Evolutionary conservation across 2,888 invertebrate genomes (phyloP), one percentile per base, ranked within the genome.

Genomic region (Alloplasta piceator): DNA sequence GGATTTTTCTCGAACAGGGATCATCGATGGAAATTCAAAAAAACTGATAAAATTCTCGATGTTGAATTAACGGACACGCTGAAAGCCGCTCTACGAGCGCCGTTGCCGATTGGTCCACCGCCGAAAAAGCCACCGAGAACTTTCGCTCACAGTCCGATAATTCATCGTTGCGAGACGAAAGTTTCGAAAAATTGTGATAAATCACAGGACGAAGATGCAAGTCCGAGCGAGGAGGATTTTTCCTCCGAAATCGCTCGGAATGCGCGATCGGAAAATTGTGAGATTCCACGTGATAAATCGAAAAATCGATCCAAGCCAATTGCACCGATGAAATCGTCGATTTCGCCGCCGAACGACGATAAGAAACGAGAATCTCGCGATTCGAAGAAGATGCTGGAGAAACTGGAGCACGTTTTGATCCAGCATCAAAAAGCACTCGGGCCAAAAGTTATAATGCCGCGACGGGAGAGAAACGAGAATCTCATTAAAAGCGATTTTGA

Each of bases 41-140:
- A 63, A 55, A 46, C 50, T 12, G 70, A 83, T n/a, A 46, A 58
- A 36, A 48, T 43, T 56, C 12, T 48, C 12, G 83, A 82, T 39
- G 67, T 83, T n/a, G 85, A 86, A 79, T 85, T 92, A 76, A 91
- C 94, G 0, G 95, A 95, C 84, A 95, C 95, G 0, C 91, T 96
- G 46, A 95, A 95, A 88, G 94, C 94, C 82, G 95, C 95, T 14
- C 91, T 96, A 58, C 95, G 94, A 87, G 94, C 95, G 84, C 96
- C 96, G 0, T 87, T 96, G 63, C 96, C 96, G 0, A 82, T 91
- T 4, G 96, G 96, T 0, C 96, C 96, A 5, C 96, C 96, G 0
- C 96, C 96, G 0, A 95, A 95, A 86, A 96, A 96, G 89, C 96
- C 96, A 1, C 96, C 96, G 0, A 91, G 96, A 82, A 94, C 94